Base-by-base conservation (phyloP, 2,113 vertebrate genomes). In the Lepisosteus osseus region DNA sequence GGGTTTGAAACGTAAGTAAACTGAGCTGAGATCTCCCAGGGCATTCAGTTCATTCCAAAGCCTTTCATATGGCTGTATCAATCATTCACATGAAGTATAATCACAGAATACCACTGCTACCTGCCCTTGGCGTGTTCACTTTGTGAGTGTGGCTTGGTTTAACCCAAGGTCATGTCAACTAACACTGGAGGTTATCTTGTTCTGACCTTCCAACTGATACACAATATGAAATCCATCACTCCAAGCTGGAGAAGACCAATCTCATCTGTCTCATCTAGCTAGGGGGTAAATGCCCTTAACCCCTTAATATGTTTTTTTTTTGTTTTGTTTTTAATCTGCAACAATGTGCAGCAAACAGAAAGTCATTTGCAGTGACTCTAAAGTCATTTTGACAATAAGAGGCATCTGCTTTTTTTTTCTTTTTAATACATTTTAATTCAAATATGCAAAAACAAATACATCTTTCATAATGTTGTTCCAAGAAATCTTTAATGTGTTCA, bases 241-340 rank as follows among this genome's bases (percentile, higher is more conserved):
- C 80, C 70, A 74, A 85, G 83, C 77, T 78, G 85, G 80, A 83
- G 83, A 75, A 84, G 79, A 84, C 83, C 83, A 80, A 82, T 82
- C 8, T 2, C 17, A 14, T 81, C 84, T 88, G 87, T 88, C 89
- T 87, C 82, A 81, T 85, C 82, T 84, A 78, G 76, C 84, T 86
- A 72, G 83, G 90, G 85, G 86, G 90, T 87, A 87, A 86, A 88
- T 89, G 84, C 86, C 15, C 15, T 17, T 17, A 90, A 90, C 86
- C 81, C 83, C 86, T 90, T 89, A 88, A 88, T 81, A 80, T 78
- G 81, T 68, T 76, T 89, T 84, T 89, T 84, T 86, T 74, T 77
- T 74, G 74, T 77, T 74, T 12, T 61, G 78, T 78, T 86, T 79
- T 73, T 84, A 80, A 61, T 54, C 84, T 84, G 81, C 78, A 51